These are phyloP conservation scores for Lagenorhynchus albirostris DNA, from an alignment of 2,113 vertebrate species.

Conservation along the genomic window DNA sequence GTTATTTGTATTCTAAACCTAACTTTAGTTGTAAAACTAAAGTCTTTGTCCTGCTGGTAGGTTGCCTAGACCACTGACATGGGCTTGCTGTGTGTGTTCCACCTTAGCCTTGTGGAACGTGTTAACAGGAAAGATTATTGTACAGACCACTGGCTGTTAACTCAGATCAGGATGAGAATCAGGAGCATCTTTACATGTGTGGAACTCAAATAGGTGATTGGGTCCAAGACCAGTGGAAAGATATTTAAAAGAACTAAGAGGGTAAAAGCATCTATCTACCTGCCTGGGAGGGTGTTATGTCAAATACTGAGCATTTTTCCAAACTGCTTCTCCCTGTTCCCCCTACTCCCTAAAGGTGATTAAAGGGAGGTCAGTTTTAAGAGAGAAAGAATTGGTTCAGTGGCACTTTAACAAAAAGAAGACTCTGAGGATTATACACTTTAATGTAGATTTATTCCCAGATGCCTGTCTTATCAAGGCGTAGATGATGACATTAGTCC, in stretches of 20 bases:
- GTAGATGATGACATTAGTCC: neutral
- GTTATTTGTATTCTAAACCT: neutral
- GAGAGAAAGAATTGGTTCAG: neutral
- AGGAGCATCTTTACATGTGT: neutral
- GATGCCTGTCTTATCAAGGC: neutral
- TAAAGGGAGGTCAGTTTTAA: neutral
- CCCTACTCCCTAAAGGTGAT: neutral
- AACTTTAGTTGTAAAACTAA: neutral
- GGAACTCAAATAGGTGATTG: neutral
- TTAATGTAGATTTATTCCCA: neutral
- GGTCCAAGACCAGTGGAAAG: neutral
- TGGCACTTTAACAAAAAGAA: neutral
- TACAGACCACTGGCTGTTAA: neutral
- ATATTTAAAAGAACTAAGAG: neutral
- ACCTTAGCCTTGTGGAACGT: neutral
- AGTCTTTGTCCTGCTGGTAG: neutral
- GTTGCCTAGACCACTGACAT: neutral
- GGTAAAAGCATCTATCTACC: neutral
- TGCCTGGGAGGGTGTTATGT: neutral
- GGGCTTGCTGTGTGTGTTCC: neutral
- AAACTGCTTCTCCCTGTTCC: neutral
- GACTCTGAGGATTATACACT: neutral
- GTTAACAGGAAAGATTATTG: neutral
- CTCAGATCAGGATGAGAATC: neutral
- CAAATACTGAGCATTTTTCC: neutral